These are phyloP conservation scores for Tachyglossus aculeatus DNA, from an alignment of 2,797 vertebrate genomes.

Conservation along the genomic window DNA sequence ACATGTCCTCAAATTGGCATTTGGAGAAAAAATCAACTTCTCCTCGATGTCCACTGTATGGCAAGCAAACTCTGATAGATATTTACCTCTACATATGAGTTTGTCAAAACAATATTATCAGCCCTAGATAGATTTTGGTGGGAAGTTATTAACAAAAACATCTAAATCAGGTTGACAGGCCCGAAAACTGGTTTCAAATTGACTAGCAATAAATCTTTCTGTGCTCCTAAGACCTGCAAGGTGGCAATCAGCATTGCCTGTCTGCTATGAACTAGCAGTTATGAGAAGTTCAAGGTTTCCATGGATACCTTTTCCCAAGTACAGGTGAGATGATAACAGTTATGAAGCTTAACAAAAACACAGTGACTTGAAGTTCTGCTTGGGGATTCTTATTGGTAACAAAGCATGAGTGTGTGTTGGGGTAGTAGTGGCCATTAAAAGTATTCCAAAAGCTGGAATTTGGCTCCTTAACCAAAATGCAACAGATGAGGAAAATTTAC, in stretches of 20 bases:
- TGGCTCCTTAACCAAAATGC: constrained; percentile 20
- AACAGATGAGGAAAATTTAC: too few species aligned
- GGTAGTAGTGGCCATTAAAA: neutral
- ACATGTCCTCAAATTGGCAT: constrained; percentile 7
- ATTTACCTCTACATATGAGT: constrained; percentile 21
- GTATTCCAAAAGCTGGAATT: neutral
- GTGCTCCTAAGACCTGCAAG: neutral
- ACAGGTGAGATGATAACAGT: neutral
- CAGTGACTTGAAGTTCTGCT: neutral
- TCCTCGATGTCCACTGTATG: neutral
- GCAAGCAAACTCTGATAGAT: neutral
- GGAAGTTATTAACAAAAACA: neutral
- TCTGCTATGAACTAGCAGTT: neutral
- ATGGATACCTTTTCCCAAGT: neutral
- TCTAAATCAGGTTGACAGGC: neutral
- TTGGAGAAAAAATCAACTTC: neutral
- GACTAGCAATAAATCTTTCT: neutral
- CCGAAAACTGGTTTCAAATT: neutral
- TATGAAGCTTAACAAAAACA: constrained; percentile 1
- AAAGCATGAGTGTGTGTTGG: constrained; percentile 1
- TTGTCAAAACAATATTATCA: neutral
- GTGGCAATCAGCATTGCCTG: neutral
- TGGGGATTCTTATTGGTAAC: constrained; percentile 15
- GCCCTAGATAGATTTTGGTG: neutral
- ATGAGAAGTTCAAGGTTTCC: neutral